Evolutionary conservation across 2,888 invertebrate genomes (phyloP).

Genomic region (Apotomis turbidana): DNA sequence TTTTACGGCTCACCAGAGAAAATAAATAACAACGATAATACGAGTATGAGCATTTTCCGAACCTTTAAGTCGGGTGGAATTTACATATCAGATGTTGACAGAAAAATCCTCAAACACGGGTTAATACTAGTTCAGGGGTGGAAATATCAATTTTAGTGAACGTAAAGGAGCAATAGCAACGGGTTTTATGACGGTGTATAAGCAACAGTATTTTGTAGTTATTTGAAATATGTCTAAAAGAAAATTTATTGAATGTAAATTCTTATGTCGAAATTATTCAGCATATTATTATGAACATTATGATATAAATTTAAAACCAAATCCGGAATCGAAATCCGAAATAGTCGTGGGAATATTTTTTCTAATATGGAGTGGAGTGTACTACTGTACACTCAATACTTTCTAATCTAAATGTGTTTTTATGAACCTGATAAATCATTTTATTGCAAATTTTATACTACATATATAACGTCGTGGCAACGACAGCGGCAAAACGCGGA

Average conservation of each 20-base stretch:
- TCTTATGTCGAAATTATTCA: no score
- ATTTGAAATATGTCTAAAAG: constrained; percentile 14
- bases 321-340: no score
- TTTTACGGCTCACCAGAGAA: constrained; percentile 78
- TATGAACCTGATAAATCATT: no score
- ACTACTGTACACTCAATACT: no score
- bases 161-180: constrained; percentile 33
- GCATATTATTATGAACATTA: no score
- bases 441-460: no score
- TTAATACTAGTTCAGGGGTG: constrained; percentile 64
- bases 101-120: constrained; percentile 67
- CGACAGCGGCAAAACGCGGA: no score
- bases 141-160: constrained; percentile 58
- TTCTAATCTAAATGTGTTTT: no score
- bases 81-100: constrained; percentile 81
- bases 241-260: constrained; percentile 17
- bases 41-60: constrained; percentile 77
- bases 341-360: no score
- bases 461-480: no score
- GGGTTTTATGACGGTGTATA: constrained; percentile 32
- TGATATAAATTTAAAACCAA: no score
- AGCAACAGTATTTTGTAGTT: constrained; percentile 27
- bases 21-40: constrained; percentile 81
- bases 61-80: constrained; percentile 73
- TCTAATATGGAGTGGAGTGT: no score